Evolutionary conservation across 2,888 invertebrate species (phyloP).

Genomic region (Teleiodes luculella): DNA sequence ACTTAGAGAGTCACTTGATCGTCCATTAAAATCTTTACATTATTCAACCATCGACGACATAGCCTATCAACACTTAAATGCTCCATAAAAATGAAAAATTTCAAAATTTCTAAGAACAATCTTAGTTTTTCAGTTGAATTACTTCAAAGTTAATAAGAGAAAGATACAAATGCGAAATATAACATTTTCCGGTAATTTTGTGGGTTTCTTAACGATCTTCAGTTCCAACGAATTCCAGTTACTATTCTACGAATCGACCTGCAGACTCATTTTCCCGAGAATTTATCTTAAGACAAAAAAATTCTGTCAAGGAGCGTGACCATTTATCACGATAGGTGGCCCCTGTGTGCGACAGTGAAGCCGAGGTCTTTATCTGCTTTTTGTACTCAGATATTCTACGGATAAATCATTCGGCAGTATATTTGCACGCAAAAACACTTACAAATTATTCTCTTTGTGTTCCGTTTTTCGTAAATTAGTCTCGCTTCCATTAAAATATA

Average conservation of each 20-base stretch:
- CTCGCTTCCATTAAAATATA: background rate
- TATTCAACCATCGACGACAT: no score
- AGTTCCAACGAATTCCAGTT: no score
- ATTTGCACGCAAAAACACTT: background rate
- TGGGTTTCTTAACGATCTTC: background rate
- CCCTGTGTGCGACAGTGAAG: slow-evolving; percentile 22
- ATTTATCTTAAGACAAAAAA: slow-evolving; percentile 23
- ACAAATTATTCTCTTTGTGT: background rate
- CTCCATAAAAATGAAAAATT: no score
- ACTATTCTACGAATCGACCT: background rate
- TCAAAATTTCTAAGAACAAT: no score
- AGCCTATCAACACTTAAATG: no score
- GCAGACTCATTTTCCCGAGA: slow-evolving; percentile 8
- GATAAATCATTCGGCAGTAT: slow-evolving; percentile 1
- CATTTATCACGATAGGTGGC: slow-evolving; percentile 27
- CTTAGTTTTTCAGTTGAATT: no score
- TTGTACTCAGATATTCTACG: slow-evolving; percentile 2
- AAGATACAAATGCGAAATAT: no score
- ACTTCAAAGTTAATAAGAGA: no score
- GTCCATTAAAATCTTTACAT: no score
- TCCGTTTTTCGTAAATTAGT: background rate
- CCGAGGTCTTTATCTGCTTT: slow-evolving; percentile 1
- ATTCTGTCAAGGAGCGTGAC: slow-evolving; percentile 20
- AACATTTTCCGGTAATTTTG: no score
- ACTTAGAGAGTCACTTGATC: no score